Evolutionary conservation across 2,797 vertebrate genomes (phyloP).

Genomic region (Chaenodraco wilsoni): DNA sequence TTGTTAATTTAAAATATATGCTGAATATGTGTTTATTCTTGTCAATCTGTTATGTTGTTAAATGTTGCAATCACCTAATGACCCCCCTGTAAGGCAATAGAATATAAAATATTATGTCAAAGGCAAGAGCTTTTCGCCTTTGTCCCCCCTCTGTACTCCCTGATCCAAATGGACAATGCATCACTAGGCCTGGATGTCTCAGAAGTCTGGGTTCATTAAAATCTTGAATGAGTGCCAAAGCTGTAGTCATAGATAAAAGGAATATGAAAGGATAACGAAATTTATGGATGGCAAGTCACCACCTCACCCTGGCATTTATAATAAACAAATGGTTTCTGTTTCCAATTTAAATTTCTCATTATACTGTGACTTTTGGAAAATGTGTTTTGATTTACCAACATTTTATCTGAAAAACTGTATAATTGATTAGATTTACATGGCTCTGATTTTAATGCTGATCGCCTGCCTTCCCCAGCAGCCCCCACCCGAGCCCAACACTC

Average conservation of each 20-base stretch:
- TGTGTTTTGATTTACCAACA: conserved; percentile 87
- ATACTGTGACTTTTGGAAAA: conserved; percentile 87
- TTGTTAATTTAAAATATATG: conserved; percentile 65
- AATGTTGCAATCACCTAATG: conserved; percentile 74
- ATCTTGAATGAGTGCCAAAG: conserved; percentile 86
- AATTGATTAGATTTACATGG: conserved; percentile 87
- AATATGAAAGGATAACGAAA: conserved; percentile 86
- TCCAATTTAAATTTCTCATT: conserved; percentile 87
- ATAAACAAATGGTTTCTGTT: conserved; percentile 86
- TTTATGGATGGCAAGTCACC: conserved; percentile 87
- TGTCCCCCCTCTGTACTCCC: conserved; percentile 73
- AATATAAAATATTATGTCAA: conserved; percentile 82
- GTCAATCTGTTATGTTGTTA: conserved; percentile 73
- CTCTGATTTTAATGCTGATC: conserved; percentile 84
- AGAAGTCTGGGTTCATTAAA: conserved; percentile 88
- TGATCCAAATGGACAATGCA: conserved; percentile 86
- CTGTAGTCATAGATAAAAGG: conserved; percentile 84
- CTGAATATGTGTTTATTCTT: conserved; percentile 70
- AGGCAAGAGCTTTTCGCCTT: conserved; percentile 68
- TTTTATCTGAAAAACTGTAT: conserved; percentile 84
- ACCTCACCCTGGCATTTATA: conserved; percentile 85
- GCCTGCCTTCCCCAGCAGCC: conserved; percentile 65
- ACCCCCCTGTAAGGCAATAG: conserved; percentile 70
- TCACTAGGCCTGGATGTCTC: conserved; percentile 85
- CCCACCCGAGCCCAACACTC: conserved; percentile 51